Evolutionary conservation across 2,113 vertebrate genomes (phyloP).

Genomic region (Eurystomus gularis): DNA sequence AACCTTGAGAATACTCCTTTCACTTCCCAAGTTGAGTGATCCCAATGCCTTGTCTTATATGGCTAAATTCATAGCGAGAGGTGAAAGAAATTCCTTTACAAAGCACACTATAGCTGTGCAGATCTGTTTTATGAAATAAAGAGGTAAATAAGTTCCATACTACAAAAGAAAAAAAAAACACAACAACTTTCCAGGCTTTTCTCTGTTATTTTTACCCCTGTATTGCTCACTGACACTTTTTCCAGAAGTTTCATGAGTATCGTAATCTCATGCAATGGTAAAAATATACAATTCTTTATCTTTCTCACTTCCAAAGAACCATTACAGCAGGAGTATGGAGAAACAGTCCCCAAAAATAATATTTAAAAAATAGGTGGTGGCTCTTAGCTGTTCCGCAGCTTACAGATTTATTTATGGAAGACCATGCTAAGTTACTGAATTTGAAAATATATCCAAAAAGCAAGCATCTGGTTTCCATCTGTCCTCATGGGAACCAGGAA

Average conservation of each 20-base stretch:
- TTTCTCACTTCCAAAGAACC: background rate
- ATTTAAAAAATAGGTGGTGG: constrained; percentile 22
- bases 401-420: constrained; percentile 56
- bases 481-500: constrained; percentile 31
- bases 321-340: background rate
- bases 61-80: background rate
- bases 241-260: background rate
- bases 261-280: background rate
- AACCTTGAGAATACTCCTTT: background rate
- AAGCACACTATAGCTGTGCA: background rate
- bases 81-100: background rate
- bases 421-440: constrained; percentile 32
- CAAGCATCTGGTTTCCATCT: constrained; percentile 73
- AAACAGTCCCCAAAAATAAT: constrained; percentile 3
- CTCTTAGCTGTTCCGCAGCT: constrained; percentile 29
- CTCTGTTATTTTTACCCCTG: background rate
- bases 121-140: background rate
- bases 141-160: background rate
- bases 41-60: background rate
- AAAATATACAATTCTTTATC: background rate
- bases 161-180: background rate
- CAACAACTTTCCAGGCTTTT: background rate
- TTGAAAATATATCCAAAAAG: constrained; percentile 40
- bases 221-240: background rate
- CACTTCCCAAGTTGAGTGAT: fast-evolving